Base-by-base conservation (phyloP, 2,797 vertebrate genomes). In the Liasis olivaceus region DNA sequence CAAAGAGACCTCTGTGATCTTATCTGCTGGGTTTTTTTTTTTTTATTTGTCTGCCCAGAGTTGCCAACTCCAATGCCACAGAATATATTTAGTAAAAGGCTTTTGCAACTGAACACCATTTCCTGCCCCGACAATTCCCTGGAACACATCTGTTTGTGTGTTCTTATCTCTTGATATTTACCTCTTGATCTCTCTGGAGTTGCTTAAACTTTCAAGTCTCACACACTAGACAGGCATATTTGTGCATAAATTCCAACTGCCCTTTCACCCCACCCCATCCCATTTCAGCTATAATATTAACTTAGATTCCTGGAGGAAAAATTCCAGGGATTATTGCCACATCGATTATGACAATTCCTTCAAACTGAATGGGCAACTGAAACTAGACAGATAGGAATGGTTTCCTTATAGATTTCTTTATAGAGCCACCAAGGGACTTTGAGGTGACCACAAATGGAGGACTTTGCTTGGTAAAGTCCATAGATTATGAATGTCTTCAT, bases 81-180 rank as follows among this genome's bases (percentile, higher is more conserved):
- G 90, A 22, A 90, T 96, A 72, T 95, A 94, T 95, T 58, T 86
- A 92, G 87, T 26, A 88, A 87, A 58, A n/a, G 84, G 54, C 92
- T 95, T 95, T 94, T 72, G 90, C 94, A 95, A 95, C 0, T 0
- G 86, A 58, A 17, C 47, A 60, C 72, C 87, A 22, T 8, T 69
- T 60, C 72, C 85, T 47, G 1, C 0, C 6, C 63, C 11, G 24
- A 11, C 0, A 1, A 0, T 36, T 86, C 56, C 66, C 62, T 59
- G 81, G 90, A 77, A 89, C 56, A 14, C n/a, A 15, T 0, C 9
- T 88, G 2, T 87, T 2, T 0, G 36, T 0, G 8, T 89, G 4
- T 90, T 2, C 8, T 15, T 58, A 28, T 3, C 20, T 47, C 72
- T 42, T 81, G 63, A 15, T 5, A n/a, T 64, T 54, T 31, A 62